Conservation (phyloP, 2,113 vertebrate species). For the Nyctereutes procyonoides region DNA sequence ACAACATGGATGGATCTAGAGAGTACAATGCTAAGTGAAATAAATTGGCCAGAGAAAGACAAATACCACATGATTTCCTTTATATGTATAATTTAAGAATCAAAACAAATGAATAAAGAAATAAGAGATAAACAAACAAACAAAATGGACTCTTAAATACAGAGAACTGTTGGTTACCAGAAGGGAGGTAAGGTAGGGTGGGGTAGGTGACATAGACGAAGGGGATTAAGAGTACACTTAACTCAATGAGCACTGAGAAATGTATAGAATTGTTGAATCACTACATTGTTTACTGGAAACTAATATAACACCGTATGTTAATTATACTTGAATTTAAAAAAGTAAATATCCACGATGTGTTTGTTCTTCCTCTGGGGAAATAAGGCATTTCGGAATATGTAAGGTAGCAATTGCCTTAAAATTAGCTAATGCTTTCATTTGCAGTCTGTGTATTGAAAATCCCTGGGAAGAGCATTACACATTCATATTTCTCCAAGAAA, state of each 20-base stretch:
- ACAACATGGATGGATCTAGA: background rate
- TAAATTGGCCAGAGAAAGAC: background rate
- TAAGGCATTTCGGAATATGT: background rate
- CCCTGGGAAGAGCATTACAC: background rate
- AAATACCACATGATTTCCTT: background rate
- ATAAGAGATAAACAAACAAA: background rate
- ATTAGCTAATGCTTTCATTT: background rate
- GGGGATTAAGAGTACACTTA: background rate
- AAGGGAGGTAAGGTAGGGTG: background rate
- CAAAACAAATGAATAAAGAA: background rate
- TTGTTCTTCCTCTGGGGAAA: background rate
- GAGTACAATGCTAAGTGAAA: background rate
- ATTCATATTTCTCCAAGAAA: background rate
- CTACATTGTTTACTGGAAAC: background rate
- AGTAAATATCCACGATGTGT: background rate
- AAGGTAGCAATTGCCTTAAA: background rate
- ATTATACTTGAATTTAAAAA: background rate
- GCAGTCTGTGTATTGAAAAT: background rate
- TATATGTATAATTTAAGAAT: background rate
- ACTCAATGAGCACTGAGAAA: background rate
- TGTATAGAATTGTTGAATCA: background rate
- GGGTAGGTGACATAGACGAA: background rate
- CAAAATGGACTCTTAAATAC: background rate
- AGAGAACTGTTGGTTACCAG: background rate
- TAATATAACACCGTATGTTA: background rate